These are phyloP conservation scores for Ancistrus triradiatus DNA, from an alignment of 2,113 vertebrate genomes.

Conservation along the genomic window DNA sequence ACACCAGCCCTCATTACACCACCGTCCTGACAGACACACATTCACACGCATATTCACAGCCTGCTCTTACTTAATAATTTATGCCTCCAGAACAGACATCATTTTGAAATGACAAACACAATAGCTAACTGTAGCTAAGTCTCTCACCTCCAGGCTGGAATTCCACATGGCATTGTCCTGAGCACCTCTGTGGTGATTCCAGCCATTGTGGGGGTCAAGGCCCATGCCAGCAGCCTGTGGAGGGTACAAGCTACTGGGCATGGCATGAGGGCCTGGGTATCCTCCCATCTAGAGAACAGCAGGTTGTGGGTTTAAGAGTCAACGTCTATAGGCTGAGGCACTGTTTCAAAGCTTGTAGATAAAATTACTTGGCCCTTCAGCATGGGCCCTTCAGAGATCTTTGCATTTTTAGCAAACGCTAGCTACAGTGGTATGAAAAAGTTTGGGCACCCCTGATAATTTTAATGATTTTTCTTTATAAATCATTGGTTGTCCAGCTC, in stretches of 20 bases:
- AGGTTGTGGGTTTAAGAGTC: background rate
- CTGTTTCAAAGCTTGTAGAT: too few species aligned
- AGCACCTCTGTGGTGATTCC: slow-evolving; percentile 81
- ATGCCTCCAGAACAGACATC: too few species aligned
- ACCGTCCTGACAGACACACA: slow-evolving; percentile 73
- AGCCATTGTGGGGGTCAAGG: slow-evolving; percentile 84
- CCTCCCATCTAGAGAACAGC: slow-evolving; percentile 76
- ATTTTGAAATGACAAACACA: too few species aligned
- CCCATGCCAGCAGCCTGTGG: slow-evolving; percentile 75
- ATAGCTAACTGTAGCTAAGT: background rate
- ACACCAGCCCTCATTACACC: slow-evolving; percentile 78
- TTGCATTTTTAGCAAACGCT: too few species aligned
- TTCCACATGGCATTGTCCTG: slow-evolving; percentile 78
- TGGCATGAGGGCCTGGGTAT: slow-evolving; percentile 81
- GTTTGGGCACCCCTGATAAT: too few species aligned
- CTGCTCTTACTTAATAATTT: background rate
- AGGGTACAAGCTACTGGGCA: slow-evolving; percentile 86
- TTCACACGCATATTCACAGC: slow-evolving; percentile 19
- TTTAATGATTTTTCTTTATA: too few species aligned
- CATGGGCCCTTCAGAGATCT: too few species aligned
- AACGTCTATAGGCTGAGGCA: too few species aligned
- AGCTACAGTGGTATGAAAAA: too few species aligned
- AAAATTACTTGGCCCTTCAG: too few species aligned
- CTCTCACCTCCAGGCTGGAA: slow-evolving; percentile 71
- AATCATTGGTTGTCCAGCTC: too few species aligned